Evolutionary conservation across 1,140 invertebrate species (phyloP), one percentile per base, ranked within the genome.

Genomic region (Calliopsis andreniformis): DNA sequence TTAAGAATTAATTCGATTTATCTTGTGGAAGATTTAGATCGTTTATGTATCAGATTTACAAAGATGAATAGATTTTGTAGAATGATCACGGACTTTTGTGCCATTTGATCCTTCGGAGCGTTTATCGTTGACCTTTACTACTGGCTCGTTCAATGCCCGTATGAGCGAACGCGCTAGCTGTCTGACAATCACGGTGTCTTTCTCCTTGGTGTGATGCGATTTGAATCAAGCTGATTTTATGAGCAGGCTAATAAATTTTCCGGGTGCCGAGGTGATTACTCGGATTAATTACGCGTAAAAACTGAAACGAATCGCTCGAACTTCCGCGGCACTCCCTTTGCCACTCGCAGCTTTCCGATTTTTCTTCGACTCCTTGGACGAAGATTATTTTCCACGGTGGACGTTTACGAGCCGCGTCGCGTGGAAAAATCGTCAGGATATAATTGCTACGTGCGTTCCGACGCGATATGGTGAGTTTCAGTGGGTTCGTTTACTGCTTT

Each of bases 371-470:
- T 3, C 3, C 5, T 3, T 23, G 1, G n/a, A 10, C 25, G 51
- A 14, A 25, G 16, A 8, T 55, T 30, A 25, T 55, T 55, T 55
- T 55, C 51, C 51, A 25, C 25, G 51, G 23, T 30, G 28, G 51
- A 55, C 51, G 25, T 55, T 55, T 55, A 55, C 51, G 51, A 55
- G 25, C 23, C 49, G 23, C 3, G 8, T 30, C 10, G 7, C 2
- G 20, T 8, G 25, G 23, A 30, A 30, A 30, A 55, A 55, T 28
- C 25, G 1, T 5, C 14, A 14, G 28, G 12, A 30, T 30, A 14
- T 55, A 55, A 55, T 76, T 76, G 69, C 73, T 76, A 70, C 66
- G 49, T 61, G 56, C 45, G 61, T 70, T 70, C 45, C 66, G 43
- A 14, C 28, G 45, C 43, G 51, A 16, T 30, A 35, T 42, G 45